Evolutionary conservation across 2,113 vertebrate species (phyloP).

Genomic region (Taurulus bubalis): DNA sequence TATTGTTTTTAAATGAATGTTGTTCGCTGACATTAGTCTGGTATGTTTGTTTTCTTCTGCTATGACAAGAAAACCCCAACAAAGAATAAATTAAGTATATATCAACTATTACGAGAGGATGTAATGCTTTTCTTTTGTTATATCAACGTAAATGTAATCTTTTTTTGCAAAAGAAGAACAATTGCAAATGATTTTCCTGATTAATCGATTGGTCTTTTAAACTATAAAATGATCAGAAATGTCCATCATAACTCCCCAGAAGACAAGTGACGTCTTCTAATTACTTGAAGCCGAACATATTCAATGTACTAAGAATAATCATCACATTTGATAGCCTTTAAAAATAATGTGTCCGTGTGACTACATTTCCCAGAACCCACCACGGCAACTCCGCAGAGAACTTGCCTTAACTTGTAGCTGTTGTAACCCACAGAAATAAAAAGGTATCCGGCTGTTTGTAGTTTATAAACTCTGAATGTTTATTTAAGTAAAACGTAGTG

Average conservation of each 20-base stretch:
- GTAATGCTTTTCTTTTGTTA: not conserved
- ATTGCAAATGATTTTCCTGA: not conserved
- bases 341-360: not conserved
- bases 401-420: not conserved
- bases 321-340: not conserved
- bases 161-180: no score
- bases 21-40: not conserved
- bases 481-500: not conserved
- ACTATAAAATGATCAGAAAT: not conserved
- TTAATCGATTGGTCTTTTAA: not conserved
- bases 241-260: not conserved
- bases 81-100: no score
- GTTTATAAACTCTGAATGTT: not conserved
- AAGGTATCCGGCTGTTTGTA: not conserved
- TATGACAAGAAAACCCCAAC: no score
- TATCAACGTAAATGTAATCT: not conserved
- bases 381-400: not conserved
- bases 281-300: no score
- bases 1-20: not conserved
- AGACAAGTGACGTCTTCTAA: no score
- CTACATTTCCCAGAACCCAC: constrained; percentile 25
- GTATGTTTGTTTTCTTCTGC: not conserved
- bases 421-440: not conserved
- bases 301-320: not conserved
- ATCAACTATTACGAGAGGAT: not conserved